These are phyloP conservation scores for Brachypteracias leptosomus DNA, from an alignment of 2,113 vertebrate genomes.

Conservation along the genomic window DNA sequence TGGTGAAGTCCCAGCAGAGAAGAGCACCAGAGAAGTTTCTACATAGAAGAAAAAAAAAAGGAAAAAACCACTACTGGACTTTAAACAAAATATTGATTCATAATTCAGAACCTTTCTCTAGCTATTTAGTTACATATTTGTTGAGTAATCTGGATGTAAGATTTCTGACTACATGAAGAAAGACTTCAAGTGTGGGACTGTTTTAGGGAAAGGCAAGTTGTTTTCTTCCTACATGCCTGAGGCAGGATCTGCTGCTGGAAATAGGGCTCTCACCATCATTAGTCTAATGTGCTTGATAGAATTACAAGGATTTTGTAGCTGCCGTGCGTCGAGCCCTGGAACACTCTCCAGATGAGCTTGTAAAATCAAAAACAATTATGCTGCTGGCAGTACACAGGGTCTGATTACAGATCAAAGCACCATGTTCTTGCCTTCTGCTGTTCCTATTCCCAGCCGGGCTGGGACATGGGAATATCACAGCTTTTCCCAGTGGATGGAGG, in stretches of 20 bases:
- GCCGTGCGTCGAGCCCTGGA: neutral
- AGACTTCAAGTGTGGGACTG: neutral
- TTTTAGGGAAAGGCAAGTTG: neutral
- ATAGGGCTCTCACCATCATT: neutral
- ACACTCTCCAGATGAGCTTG: neutral
- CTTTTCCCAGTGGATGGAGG: neutral
- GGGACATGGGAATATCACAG: neutral
- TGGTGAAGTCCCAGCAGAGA: neutral
- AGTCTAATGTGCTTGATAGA: constrained; percentile 6
- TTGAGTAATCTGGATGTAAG: neutral
- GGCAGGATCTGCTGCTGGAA: neutral
- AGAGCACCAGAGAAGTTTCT: neutral
- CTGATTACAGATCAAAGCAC: constrained; percentile 14
- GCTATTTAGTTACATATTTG: neutral
- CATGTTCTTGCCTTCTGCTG: neutral
- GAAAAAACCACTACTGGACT: neutral
- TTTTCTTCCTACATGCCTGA: neutral
- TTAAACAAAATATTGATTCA: constrained; percentile 22
- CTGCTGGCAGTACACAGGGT: neutral
- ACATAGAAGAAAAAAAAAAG: neutral
- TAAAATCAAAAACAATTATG: constrained; percentile 1
- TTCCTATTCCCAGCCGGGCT: neutral
- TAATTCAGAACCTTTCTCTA: neutral
- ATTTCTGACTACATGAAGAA: neutral
- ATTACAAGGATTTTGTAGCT: constrained; percentile 15